Evolutionary conservation across 1,140 invertebrate species (phyloP).

Genomic region (Adelges cooleyi): DNA sequence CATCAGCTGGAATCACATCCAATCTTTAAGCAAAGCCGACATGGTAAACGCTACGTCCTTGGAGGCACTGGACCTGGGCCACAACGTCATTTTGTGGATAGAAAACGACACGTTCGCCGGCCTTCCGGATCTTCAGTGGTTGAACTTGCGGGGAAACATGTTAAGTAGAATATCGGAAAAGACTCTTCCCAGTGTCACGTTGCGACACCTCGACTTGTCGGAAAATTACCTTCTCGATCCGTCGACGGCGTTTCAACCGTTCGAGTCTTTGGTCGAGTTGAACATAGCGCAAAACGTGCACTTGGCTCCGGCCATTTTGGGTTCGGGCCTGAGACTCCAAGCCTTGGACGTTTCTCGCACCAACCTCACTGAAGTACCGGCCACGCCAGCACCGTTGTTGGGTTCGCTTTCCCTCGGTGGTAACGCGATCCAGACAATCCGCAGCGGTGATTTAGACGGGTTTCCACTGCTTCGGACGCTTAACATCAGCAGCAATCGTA

Average conservation of each 20-base stretch:
- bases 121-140: neutral
- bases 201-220: neutral
- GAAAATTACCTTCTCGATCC: neutral
- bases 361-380: constrained; percentile 64
- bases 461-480: constrained; percentile 71
- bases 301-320: constrained; percentile 31
- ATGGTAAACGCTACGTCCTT: neutral
- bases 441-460: constrained; percentile 75
- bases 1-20: neutral
- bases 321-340: constrained; percentile 49
- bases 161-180: neutral
- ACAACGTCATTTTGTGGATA: constrained; percentile 7
- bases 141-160: neutral
- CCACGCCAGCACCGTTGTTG: constrained; percentile 70
- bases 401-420: constrained; percentile 62
- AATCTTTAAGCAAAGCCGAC: neutral
- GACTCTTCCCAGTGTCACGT: neutral
- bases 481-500: constrained; percentile 66
- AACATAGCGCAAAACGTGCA: neutral
- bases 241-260: neutral
- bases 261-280: neutral
- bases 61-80: neutral
- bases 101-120: neutral
- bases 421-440: constrained; percentile 60
- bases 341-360: constrained; percentile 72